phyloP scores from a whole-genome alignment of 2,888 invertebrate species.

The Heliconius hortense region DNA sequence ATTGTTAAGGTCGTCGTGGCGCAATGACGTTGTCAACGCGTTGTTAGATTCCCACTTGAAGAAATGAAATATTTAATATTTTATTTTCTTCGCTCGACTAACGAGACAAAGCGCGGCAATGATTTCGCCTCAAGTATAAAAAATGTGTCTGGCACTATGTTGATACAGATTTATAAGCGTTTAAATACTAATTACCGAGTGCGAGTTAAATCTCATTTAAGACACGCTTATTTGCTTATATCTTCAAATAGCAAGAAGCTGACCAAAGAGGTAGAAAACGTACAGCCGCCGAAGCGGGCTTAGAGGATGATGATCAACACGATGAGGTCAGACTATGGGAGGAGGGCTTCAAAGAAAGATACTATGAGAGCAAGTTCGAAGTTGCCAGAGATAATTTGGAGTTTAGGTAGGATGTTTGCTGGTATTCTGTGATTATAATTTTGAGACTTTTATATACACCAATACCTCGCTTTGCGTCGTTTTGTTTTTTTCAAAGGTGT shows the following conservation, averaged over 20 bases:
- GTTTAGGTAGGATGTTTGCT: constrained; percentile 84
- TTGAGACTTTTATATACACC: neutral
- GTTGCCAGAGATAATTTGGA: constrained; percentile 87
- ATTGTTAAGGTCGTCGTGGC: too few relatives aligned
- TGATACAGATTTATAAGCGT: neutral
- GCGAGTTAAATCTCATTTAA: too few relatives aligned
- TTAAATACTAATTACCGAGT: neutral
- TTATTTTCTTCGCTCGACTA: too few relatives aligned
- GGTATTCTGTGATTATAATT: neutral
- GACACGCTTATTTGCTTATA: too few relatives aligned
- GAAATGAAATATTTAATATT: too few relatives aligned
- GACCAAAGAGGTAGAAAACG: constrained; percentile 79
- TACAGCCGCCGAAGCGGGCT: constrained; percentile 73
- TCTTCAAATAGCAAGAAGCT: constrained; percentile 47
- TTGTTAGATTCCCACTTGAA: too few relatives aligned
- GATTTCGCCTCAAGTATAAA: too few relatives aligned
- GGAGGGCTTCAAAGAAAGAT: constrained; percentile 98
- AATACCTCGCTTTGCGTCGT: too few relatives aligned
- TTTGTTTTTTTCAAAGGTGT: too few relatives aligned
- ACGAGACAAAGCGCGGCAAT: too few relatives aligned
- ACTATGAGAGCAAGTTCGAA: constrained; percentile 97
- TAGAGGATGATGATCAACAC: constrained; percentile 87
- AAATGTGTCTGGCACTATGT: too few relatives aligned
- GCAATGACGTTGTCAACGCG: too few relatives aligned
- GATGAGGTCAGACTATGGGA: constrained; percentile 97